A percentile compares a stretch with the other conserved stretches of the same genome.
Evolutionary conservation across 2,888 invertebrate genomes (phyloP).

Genomic region (Macrostomum cliftonense): DNA sequence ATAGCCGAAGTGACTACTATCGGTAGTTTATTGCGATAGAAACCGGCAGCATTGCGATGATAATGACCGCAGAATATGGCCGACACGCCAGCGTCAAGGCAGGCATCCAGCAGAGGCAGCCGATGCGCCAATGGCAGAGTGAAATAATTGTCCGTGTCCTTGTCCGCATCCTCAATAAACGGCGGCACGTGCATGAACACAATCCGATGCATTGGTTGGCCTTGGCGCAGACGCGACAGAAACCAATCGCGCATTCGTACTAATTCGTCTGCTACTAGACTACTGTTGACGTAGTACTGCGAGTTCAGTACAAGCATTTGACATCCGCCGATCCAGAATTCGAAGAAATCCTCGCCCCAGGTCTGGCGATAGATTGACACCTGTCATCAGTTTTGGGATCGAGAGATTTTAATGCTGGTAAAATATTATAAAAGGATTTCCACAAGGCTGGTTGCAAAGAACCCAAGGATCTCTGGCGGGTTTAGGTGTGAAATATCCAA

Average conservation of each 20-base stretch:
- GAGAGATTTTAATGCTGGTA: too few relatives aligned
- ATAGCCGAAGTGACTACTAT: conserved; percentile 40
- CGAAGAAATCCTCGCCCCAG: conserved; percentile 40
- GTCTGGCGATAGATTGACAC: conserved; percentile 5
- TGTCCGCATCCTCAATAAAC: conserved; percentile 12
- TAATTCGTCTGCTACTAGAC: conserved; percentile 11
- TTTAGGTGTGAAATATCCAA: too few relatives aligned
- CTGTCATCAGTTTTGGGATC: too few relatives aligned
- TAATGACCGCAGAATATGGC: conserved; percentile 42
- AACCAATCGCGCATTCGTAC: background rate
- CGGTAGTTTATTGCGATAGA: conserved; percentile 28
- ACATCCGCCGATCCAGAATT: conserved; percentile 40
- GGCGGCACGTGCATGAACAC: conserved; percentile 15
- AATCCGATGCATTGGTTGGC: conserved; percentile 6
- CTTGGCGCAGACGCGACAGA: background rate
- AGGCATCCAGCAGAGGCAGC: conserved; percentile 32
- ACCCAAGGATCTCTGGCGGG: too few relatives aligned
- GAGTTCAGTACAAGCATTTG: conserved; percentile 41
- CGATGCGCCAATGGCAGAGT: conserved; percentile 29
- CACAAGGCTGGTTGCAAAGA: too few relatives aligned
- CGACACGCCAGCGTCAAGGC: conserved; percentile 36
- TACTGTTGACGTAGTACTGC: conserved; percentile 33
- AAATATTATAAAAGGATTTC: too few relatives aligned
- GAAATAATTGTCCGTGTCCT: conserved; percentile 27
- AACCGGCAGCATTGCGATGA: conserved; percentile 40